Evolutionary conservation across 23 tunicate genomes (phyloP).

Genomic region (Ciona savignyi): DNA sequence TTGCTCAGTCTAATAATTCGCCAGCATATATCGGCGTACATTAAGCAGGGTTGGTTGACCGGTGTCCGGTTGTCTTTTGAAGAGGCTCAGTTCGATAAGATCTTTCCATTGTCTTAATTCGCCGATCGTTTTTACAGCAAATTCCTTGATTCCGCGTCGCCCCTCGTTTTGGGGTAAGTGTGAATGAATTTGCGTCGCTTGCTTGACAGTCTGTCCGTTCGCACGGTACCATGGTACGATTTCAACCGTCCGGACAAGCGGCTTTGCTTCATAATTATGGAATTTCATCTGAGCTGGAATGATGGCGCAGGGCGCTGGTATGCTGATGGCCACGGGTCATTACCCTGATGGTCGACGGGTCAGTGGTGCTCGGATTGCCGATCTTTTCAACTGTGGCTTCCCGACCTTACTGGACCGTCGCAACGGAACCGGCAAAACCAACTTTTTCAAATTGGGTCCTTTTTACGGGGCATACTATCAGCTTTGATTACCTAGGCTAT

Average conservation of each 20-base stretch:
- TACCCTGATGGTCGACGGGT: slow-evolving; percentile 17
- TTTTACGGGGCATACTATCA: too few species aligned
- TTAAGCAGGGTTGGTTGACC: too few species aligned
- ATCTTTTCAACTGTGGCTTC: not conserved
- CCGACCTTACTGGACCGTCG: not conserved
- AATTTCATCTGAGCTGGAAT: not conserved
- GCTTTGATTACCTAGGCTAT: too few species aligned
- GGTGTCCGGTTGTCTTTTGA: not conserved
- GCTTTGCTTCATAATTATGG: not conserved
- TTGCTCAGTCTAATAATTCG: too few species aligned
- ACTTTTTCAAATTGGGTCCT: not conserved
- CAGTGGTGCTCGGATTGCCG: not conserved
- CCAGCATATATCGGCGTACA: too few species aligned
- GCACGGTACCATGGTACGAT: slow-evolving; percentile 4
- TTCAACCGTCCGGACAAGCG: not conserved
- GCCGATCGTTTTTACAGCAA: not conserved
- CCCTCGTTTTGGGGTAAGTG: slow-evolving; percentile 3
- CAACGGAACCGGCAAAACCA: not conserved
- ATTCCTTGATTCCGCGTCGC: not conserved
- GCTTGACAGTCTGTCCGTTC: slow-evolving; percentile 7
- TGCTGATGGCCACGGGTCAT: slow-evolving; percentile 14
- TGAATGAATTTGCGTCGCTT: slow-evolving; percentile 12
- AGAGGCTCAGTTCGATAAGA: not conserved
- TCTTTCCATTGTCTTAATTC: not conserved
- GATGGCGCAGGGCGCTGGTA: not conserved